Conservation (phyloP, 1,140 invertebrate species). For the Notospermus geniculatus region DNA sequence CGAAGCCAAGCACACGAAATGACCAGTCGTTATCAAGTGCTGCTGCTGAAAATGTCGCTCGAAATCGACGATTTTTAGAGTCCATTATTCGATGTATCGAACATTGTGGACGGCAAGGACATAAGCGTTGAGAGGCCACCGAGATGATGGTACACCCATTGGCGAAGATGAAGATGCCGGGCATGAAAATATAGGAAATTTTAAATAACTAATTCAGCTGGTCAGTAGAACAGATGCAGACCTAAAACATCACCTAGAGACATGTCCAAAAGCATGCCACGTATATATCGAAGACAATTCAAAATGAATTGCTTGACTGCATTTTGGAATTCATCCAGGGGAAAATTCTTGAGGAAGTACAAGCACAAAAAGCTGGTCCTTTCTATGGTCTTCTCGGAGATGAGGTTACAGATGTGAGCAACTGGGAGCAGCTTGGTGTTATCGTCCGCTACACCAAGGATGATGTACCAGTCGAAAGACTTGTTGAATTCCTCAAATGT, state of each 20-base stretch:
- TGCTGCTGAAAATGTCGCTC: too few relatives aligned
- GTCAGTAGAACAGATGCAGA: neutral
- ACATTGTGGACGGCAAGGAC: neutral
- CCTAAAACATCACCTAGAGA: neutral
- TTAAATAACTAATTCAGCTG: neutral
- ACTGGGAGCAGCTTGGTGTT: conserved; percentile 23
- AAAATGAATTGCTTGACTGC: conserved; percentile 23
- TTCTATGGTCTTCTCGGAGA: conserved; percentile 21
- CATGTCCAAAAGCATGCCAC: neutral
- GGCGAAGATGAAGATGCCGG: too few relatives aligned
- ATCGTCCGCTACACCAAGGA: conserved; percentile 17
- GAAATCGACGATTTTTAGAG: neutral
- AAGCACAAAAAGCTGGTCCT: conserved; percentile 15
- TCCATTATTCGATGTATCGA: neutral
- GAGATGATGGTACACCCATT: neutral
- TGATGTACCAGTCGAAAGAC: conserved; percentile 17
- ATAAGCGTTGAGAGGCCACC: neutral
- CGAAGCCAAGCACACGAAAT: too few relatives aligned
- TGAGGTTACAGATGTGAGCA: conserved; percentile 24
- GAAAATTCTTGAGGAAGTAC: conserved; percentile 20
- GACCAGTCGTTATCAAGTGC: too few relatives aligned
- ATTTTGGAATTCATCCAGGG: conserved; percentile 19
- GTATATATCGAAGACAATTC: conserved; percentile 24
- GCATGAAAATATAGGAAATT: neutral
- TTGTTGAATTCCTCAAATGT: conserved; percentile 24